Percentiles rank a stretch among this genome's conserved stretches.
Evolutionary conservation across 2,888 invertebrate species (phyloP).

Genomic region (Ctena decussata): DNA sequence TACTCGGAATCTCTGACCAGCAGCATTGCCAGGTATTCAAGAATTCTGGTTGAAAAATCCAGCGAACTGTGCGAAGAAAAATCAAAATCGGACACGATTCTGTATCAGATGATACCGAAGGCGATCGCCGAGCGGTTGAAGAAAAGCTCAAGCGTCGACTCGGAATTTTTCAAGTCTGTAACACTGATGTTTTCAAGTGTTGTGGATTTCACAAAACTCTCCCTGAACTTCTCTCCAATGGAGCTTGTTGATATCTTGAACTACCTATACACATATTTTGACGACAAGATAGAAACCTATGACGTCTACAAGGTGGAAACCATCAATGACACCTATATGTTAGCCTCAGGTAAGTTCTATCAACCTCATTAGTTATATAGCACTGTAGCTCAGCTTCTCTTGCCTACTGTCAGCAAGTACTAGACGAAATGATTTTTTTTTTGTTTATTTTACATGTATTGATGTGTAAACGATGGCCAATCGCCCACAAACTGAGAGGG

Average conservation of each 20-base stretch:
- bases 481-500: too few species aligned
- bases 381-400: too few species aligned
- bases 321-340: constrained; percentile 77
- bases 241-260: constrained; percentile 72
- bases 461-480: too few species aligned
- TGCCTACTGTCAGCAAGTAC: too few species aligned
- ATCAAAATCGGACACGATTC: constrained; percentile 62
- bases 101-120: constrained; percentile 76
- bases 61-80: constrained; percentile 68
- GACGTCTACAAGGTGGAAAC: constrained; percentile 80
- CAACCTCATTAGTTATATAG: too few species aligned
- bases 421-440: too few species aligned
- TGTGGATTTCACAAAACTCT: constrained; percentile 64
- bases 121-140: constrained; percentile 71
- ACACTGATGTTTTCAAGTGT: constrained; percentile 76
- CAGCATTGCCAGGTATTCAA: constrained; percentile 75
- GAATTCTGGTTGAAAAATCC: constrained; percentile 70
- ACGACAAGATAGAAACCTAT: constrained; percentile 62
- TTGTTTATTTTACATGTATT: too few species aligned
- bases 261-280: constrained; percentile 68
- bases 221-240: constrained; percentile 55
- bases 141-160: constrained; percentile 63
- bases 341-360: constrained; percentile 74
- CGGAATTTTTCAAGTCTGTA: constrained; percentile 74
- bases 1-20: constrained; percentile 62